phyloP scores from a whole-genome alignment of 37 sponge, comb jelly and placozoan species.

The Crambe crambe region DNA sequence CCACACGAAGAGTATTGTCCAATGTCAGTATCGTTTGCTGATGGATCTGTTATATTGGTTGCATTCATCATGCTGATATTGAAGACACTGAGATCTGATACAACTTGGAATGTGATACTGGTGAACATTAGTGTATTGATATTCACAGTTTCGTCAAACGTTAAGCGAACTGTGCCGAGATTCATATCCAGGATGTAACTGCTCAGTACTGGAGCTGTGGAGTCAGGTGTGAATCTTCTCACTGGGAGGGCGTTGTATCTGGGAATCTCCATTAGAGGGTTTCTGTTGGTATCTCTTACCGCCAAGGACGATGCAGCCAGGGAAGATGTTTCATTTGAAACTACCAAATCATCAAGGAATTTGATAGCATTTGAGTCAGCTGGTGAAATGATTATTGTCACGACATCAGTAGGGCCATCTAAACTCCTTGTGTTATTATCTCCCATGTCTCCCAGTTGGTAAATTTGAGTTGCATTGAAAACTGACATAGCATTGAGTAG shows the following conservation, averaged over 20 bases:
- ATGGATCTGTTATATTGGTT: slow-evolving; percentile 8
- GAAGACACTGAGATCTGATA: slow-evolving; percentile 29
- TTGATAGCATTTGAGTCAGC: slow-evolving; percentile 81
- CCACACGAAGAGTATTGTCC: slow-evolving; percentile 26
- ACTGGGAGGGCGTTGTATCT: slow-evolving; percentile 50
- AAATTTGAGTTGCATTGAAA: slow-evolving; percentile 17
- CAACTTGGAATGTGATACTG: slow-evolving; percentile 60
- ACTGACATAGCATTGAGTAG: slow-evolving; percentile 50
- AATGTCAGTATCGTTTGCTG: slow-evolving; percentile 17
- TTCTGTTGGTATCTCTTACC: slow-evolving; percentile 68
- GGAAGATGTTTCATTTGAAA: slow-evolving; percentile 60
- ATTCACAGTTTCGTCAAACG: slow-evolving; percentile 89
- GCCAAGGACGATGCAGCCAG: slow-evolving; percentile 36
- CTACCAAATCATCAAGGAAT: slow-evolving; percentile 60
- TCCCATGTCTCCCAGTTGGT: slow-evolving; percentile 17
- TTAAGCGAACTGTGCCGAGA: slow-evolving; percentile 48
- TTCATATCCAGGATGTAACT: slow-evolving; percentile 71
- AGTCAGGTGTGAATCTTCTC: slow-evolving; percentile 45
- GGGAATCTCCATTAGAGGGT: slow-evolving; percentile 39
- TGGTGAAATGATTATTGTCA: slow-evolving; percentile 56
- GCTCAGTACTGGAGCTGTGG: slow-evolving; percentile 44
- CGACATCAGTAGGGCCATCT: slow-evolving; percentile 46
- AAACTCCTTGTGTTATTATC: slow-evolving; percentile 22
- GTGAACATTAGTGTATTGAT: slow-evolving; percentile 53
- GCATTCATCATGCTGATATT: neutral